These are phyloP conservation scores for Anisognathus igniventris DNA, from an alignment of 2,797 vertebrate species.

Conservation along the genomic window DNA sequence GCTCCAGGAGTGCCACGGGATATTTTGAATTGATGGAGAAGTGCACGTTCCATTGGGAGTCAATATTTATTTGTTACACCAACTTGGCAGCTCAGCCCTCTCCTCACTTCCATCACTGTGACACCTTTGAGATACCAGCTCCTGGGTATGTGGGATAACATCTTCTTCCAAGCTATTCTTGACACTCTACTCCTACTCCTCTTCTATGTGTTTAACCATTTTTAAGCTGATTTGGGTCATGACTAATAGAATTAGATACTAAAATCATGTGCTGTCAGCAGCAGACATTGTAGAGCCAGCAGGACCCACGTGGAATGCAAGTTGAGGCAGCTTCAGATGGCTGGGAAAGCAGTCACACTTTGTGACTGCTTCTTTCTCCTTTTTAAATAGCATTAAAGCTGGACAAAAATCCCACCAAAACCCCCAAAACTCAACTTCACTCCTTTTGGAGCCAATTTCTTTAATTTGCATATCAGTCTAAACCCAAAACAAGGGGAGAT, in stretches of 20 bases:
- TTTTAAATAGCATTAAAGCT: neutral
- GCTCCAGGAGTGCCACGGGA: neutral
- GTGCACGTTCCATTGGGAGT: neutral
- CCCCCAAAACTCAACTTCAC: neutral
- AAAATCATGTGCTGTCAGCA: slow-evolving; percentile 31
- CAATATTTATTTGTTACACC: neutral
- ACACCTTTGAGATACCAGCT: slow-evolving; percentile 58
- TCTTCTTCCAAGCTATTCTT: slow-evolving; percentile 64
- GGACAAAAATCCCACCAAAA: neutral
- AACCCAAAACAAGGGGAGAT: neutral
- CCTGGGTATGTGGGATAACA: slow-evolving; percentile 55
- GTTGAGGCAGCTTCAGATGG: neutral
- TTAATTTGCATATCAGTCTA: neutral
- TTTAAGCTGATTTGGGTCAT: slow-evolving; percentile 59
- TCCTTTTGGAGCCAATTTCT: neutral
- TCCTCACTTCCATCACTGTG: slow-evolving; percentile 45
- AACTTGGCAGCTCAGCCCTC: slow-evolving; percentile 14
- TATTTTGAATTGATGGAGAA: neutral
- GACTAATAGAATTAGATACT: slow-evolving; percentile 55
- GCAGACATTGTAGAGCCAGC: neutral
- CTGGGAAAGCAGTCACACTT: neutral
- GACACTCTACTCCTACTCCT: slow-evolving; percentile 51
- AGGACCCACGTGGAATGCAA: neutral
- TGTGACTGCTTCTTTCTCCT: neutral
- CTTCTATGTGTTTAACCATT: slow-evolving; percentile 63